A percentile compares a stretch with the other conserved stretches of the same genome.
phyloP scores from a whole-genome alignment of 2,888 invertebrate genomes.

The Synanthedon myopaeformis region DNA sequence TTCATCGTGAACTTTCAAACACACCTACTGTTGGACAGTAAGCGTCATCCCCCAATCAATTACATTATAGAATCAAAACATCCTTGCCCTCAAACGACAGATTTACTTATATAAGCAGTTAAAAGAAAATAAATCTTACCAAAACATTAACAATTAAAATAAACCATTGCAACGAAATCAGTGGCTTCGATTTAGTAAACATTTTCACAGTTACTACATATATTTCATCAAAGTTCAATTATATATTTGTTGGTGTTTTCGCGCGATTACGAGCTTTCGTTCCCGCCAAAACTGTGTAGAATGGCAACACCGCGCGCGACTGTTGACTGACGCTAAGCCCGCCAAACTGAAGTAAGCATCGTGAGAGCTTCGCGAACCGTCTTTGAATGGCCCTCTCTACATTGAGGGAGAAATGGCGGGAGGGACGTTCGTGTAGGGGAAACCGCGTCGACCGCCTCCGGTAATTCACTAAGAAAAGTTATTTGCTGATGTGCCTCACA shows the following conservation, averaged over 20 bases:
- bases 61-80: too few relatives aligned
- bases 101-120: too few relatives aligned
- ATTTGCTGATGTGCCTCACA: constrained; percentile 51
- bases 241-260: constrained; percentile 7
- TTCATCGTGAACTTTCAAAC: too few relatives aligned
- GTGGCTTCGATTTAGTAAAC: constrained; percentile 17
- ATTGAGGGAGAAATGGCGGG: constrained; percentile 59
- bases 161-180: constrained; percentile 41
- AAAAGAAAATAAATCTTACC: constrained; percentile 30
- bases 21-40: too few relatives aligned
- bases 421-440: constrained; percentile 64
- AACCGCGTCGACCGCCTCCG: constrained; percentile 61
- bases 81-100: too few relatives aligned
- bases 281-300: constrained; percentile 45
- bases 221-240: neutral
- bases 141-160: constrained; percentile 34
- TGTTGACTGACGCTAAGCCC: constrained; percentile 50
- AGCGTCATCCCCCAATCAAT: too few relatives aligned
- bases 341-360: constrained; percentile 61
- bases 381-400: constrained; percentile 62
- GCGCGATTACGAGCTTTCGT: constrained; percentile 28
- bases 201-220: constrained; percentile 12
- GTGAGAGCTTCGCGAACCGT: constrained; percentile 65
- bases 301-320: constrained; percentile 35
- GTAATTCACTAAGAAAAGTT: constrained; percentile 69